A percentile compares a stretch with the other conserved stretches of the same genome.
Conservation (phyloP, 2,797 vertebrate species). For the Hemibagrus guttatus region DNA sequence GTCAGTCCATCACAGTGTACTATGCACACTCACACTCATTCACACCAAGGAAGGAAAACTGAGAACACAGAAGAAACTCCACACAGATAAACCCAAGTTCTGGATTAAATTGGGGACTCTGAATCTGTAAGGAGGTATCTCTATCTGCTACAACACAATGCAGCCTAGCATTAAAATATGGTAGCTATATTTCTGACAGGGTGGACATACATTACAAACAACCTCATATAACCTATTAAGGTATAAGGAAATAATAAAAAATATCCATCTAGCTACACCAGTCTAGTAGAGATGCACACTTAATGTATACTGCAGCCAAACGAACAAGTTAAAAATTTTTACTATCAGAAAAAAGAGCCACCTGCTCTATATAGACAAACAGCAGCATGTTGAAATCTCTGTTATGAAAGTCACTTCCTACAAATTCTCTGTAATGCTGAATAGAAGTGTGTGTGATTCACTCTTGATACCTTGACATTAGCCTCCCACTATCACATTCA, state of each 20-base stretch:
- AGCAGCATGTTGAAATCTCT: neutral
- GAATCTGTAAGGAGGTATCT: neutral
- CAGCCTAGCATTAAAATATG: neutral
- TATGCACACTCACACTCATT: neutral
- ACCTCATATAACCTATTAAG: neutral
- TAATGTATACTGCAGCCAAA: neutral
- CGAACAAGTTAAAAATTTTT: neutral
- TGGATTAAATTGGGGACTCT: neutral
- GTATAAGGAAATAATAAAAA: neutral
- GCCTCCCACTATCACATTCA: conserved; percentile 7
- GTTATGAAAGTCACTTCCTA: conserved; percentile 9
- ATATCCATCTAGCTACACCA: too few relatives aligned
- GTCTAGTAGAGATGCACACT: neutral
- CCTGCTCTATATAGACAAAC: neutral
- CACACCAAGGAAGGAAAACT: neutral
- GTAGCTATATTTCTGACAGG: neutral
- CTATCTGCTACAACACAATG: neutral
- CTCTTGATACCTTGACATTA: conserved; percentile 15
- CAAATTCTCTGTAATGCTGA: conserved; percentile 9
- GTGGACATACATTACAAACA: neutral
- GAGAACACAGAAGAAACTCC: neutral
- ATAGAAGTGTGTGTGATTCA: conserved; percentile 34
- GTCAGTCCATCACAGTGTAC: neutral
- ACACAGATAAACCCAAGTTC: neutral
- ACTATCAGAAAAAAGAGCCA: neutral